Conservation (phyloP, 1,140 invertebrate genomes). For the Drosophila micromelanica region DNA sequence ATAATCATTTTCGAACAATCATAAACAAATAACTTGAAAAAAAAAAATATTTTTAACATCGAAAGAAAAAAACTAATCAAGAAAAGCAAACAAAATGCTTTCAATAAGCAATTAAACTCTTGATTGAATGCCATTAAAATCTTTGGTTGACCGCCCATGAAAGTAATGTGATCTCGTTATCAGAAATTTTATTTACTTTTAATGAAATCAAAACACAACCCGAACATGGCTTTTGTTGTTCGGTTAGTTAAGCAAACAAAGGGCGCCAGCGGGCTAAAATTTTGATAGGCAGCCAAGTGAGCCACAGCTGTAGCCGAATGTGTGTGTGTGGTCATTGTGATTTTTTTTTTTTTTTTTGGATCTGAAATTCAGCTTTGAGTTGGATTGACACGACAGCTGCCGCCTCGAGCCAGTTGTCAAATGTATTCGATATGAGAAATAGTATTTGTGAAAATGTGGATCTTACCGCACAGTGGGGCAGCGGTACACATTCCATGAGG, state of each 20-base stretch:
- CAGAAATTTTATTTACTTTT: conserved; percentile 66
- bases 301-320: background rate
- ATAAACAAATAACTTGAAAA: no score
- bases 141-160: conserved; percentile 13
- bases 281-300: conserved; percentile 3
- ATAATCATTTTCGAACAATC: no score
- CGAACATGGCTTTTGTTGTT: conserved; percentile 48
- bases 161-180: conserved; percentile 62
- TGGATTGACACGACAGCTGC: conserved; percentile 43
- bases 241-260: conserved; percentile 44
- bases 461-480: conserved; percentile 4
- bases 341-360: no score
- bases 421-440: conserved; percentile 29
- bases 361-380: conserved; percentile 11
- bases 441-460: conserved; percentile 5
- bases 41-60: background rate
- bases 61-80: conserved; percentile 18
- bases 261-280: conserved; percentile 32
- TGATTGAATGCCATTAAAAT: conserved; percentile 33
- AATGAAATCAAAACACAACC: conserved; percentile 58
- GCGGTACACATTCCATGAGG: background rate
- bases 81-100: conserved; percentile 45
- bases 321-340: conserved; percentile 32
- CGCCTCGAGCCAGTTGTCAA: conserved; percentile 35
- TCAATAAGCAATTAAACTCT: conserved; percentile 48